phyloP scores from a whole-genome alignment of 2,797 vertebrate genomes.

The Phoebastria nigripes region DNA sequence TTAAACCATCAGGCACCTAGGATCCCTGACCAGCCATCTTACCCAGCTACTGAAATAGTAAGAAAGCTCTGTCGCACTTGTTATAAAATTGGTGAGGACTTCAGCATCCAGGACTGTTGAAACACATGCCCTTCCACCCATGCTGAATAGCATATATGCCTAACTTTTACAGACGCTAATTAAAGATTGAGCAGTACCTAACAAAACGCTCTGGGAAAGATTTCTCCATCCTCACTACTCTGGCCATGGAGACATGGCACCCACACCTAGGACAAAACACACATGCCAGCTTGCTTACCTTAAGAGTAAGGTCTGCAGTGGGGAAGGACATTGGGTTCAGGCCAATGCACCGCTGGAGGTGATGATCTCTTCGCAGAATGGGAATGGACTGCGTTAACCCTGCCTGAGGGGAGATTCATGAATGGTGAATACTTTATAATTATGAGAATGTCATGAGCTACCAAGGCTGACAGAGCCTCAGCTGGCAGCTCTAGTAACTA shows the following conservation, averaged over 20 bases:
- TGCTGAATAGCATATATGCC: rapidly evolving
- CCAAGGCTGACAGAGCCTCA: not conserved
- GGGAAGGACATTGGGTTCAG: slow-evolving; percentile 95
- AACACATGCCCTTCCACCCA: not conserved
- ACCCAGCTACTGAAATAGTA: not conserved
- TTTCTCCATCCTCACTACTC: not conserved
- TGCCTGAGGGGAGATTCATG: slow-evolving; percentile 69
- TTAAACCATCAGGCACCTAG: not conserved
- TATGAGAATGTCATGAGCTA: not conserved
- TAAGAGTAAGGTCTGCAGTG: slow-evolving; percentile 92
- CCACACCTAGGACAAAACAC: not conserved
- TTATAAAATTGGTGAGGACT: not conserved
- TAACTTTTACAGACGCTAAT: not conserved
- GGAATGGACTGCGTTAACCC: slow-evolving; percentile 90
- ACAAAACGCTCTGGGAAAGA: not conserved
- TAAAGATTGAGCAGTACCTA: not conserved
- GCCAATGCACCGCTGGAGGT: slow-evolving; percentile 91
- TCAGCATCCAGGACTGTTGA: not conserved
- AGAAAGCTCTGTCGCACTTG: not conserved
- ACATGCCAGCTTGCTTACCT: slow-evolving; percentile 77
- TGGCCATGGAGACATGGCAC: not conserved
- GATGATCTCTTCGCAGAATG: slow-evolving; percentile 92
- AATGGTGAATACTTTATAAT: not conserved
- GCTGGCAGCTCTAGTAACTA: not conserved
- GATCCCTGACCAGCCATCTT: not conserved